phyloP scores from a whole-genome alignment of 2,797 vertebrate genomes.

The Acipenser ruthenus region DNA sequence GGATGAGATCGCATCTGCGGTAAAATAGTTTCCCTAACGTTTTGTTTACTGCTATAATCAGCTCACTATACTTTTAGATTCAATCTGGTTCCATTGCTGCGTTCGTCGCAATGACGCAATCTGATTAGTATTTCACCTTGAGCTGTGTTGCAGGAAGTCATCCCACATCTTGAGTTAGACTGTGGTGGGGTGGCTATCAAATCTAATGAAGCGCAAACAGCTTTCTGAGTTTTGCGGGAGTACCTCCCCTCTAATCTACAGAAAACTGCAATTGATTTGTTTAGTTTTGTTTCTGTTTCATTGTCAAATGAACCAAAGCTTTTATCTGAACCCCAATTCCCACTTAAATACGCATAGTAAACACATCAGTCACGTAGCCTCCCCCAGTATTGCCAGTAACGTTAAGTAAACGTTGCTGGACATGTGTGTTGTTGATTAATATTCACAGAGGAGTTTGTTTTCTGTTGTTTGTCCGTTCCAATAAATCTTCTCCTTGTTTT shows the following conservation, averaged over 20 bases:
- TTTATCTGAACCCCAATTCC: slow-evolving; percentile 18
- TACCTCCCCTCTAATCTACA: slow-evolving; percentile 14
- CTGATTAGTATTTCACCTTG: slow-evolving; percentile 9
- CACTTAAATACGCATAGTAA: slow-evolving; percentile 15
- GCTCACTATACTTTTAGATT: too few species aligned
- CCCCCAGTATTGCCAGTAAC: slow-evolving; percentile 19
- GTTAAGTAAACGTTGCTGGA: slow-evolving; percentile 10
- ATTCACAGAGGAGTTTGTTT: slow-evolving; percentile 14
- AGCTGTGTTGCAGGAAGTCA: neutral
- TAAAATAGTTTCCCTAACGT: too few species aligned
- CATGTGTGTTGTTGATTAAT: slow-evolving; percentile 17
- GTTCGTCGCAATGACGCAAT: neutral
- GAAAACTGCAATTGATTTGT: slow-evolving; percentile 23
- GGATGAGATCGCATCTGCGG: too few species aligned
- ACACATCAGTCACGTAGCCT: slow-evolving; percentile 16
- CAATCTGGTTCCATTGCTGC: too few species aligned
- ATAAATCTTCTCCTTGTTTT: neutral
- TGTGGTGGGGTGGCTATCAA: slow-evolving; percentile 3
- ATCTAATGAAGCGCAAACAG: slow-evolving; percentile 6
- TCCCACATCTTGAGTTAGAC: neutral
- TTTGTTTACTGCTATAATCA: too few species aligned
- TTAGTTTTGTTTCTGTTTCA: slow-evolving; percentile 20
- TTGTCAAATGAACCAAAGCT: slow-evolving; percentile 10
- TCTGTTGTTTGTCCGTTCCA: slow-evolving; percentile 1
- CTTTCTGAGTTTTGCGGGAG: neutral